These are phyloP conservation scores for Chirona hameri DNA, from an alignment of 2,888 invertebrate species.

Conservation along the genomic window DNA sequence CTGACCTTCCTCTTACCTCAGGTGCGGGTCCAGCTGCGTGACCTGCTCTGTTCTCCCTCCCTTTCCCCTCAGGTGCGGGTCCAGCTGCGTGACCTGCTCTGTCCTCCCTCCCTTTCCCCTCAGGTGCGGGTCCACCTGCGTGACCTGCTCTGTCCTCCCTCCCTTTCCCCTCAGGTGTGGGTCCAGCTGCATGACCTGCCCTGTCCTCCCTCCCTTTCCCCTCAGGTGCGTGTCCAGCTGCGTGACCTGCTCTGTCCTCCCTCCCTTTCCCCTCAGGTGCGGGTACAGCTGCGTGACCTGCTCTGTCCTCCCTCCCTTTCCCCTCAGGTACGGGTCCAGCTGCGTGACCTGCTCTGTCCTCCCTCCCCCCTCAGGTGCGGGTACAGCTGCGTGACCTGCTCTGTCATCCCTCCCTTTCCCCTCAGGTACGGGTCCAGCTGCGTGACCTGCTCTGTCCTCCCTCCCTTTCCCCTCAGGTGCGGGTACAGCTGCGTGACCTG, in stretches of 20 bases:
- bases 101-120: not conserved
- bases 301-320: slow-evolving; percentile 24
- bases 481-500: slow-evolving; percentile 54
- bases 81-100: slow-evolving; percentile 52
- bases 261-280: slow-evolving; percentile 53
- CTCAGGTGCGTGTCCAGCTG: too few species aligned
- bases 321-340: too few species aligned
- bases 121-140: too few species aligned
- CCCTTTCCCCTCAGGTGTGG: slow-evolving; percentile 54
- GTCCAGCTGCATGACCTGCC: slow-evolving; percentile 53
- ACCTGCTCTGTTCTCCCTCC: too few species aligned
- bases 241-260: too few species aligned
- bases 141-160: too few species aligned
- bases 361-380: slow-evolving; percentile 54
- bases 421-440: too few species aligned
- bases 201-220: too few species aligned
- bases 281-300: slow-evolving; percentile 54
- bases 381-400: slow-evolving; percentile 53
- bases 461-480: slow-evolving; percentile 53
- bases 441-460: too few species aligned
- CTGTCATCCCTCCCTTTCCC: slow-evolving; percentile 3
- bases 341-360: too few species aligned
- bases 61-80: slow-evolving; percentile 56
- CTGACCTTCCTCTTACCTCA: too few species aligned
- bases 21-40: too few species aligned